Evolutionary conservation across 2,797 vertebrate genomes (phyloP).

Genomic region (Passerculus sandwichensis): DNA sequence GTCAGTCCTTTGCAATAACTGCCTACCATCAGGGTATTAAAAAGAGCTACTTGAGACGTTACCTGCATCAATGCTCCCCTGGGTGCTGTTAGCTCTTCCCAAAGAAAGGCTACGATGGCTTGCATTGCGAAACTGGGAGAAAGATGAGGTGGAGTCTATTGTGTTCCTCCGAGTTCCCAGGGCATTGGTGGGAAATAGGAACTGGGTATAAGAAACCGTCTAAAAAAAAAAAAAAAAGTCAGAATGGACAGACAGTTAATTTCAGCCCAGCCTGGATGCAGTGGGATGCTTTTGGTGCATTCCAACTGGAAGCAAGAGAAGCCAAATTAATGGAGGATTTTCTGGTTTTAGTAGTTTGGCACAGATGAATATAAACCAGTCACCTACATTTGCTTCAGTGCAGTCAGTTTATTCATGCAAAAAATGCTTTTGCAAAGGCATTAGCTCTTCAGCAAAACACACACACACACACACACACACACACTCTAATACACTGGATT

Average conservation of each 20-base stretch:
- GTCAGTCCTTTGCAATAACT: neutral
- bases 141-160: conserved; percentile 95
- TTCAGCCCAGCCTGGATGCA: neutral
- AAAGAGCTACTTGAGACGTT: neutral
- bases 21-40: neutral
- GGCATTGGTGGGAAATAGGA: conserved; percentile 94
- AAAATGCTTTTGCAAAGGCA: neutral
- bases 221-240: conserved; percentile 59
- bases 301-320: neutral
- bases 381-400: neutral
- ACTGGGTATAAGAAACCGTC: conserved; percentile 98
- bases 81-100: conserved; percentile 94
- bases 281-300: neutral
- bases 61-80: conserved; percentile 97
- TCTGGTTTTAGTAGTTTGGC: neutral
- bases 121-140: conserved; percentile 92
- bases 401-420: neutral
- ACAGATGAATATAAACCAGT: conserved; percentile 11
- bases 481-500: neutral
- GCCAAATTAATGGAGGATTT: neutral
- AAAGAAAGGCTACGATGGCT: conserved; percentile 96
- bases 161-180: conserved; percentile 94
- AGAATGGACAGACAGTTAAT: neutral
- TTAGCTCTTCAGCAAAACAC: conserved; percentile 7
- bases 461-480: neutral